Evolutionary conservation across 2,888 invertebrate species (phyloP).

Genomic region (Hydroisotoma schaefferi): DNA sequence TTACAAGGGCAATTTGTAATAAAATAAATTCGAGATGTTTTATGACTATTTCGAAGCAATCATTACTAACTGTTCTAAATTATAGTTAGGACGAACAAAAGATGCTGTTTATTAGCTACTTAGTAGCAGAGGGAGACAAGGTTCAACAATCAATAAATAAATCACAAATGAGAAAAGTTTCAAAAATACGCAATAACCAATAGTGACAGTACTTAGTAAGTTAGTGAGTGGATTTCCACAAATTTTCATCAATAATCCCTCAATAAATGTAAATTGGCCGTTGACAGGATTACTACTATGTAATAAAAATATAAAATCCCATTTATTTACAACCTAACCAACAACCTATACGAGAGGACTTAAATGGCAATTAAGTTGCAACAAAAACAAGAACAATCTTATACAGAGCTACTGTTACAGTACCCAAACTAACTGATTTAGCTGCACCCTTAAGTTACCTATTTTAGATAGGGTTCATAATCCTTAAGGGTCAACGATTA

Average conservation of each 20-base stretch:
- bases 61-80: too few relatives aligned
- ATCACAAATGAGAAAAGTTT: neutral
- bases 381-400: neutral
- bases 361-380: constrained; percentile 26
- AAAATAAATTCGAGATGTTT: too few relatives aligned
- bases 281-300: constrained; percentile 44
- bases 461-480: neutral
- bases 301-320: constrained; percentile 14
- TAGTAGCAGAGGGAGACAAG: too few relatives aligned
- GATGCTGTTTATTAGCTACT: constrained; percentile 12
- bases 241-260: constrained; percentile 28
- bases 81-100: constrained; percentile 1
- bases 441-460: neutral
- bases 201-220: neutral
- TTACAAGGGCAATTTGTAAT: too few relatives aligned
- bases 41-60: too few relatives aligned
- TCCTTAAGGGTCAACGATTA: neutral
- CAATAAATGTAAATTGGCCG: constrained; percentile 44
- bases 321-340: constrained; percentile 3
- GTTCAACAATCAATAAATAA: too few relatives aligned
- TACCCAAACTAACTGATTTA: neutral
- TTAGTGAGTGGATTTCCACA: neutral
- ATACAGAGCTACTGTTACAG: neutral
- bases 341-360: neutral
- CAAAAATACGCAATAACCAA: neutral